Evolutionary conservation across 2,797 vertebrate genomes (phyloP).

Genomic region (Semaprochilodus insignis): DNA sequence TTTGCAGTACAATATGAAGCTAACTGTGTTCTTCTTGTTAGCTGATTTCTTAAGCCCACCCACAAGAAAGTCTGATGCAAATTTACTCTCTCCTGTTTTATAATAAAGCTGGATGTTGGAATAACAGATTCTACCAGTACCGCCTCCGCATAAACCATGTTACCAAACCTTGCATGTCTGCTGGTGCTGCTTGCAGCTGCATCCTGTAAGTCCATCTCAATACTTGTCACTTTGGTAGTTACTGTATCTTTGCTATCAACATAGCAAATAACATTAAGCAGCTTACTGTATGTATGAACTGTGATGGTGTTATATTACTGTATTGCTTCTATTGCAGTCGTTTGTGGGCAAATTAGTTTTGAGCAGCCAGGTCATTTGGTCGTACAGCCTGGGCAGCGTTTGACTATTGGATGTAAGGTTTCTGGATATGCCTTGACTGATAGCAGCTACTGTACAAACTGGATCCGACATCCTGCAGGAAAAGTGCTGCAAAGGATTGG

Average conservation of each 20-base stretch:
- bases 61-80: neutral
- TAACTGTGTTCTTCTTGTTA: no score
- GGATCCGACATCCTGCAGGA: neutral
- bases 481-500: constrained; percentile 5
- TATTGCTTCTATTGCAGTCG: neutral
- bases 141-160: neutral
- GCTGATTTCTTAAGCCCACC: no score
- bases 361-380: neutral
- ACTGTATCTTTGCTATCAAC: neutral
- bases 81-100: neutral
- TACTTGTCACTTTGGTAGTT: neutral
- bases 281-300: neutral
- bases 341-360: neutral
- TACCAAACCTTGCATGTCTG: neutral
- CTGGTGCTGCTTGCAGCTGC: constrained; percentile 6
- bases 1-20: no score
- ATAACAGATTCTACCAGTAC: neutral
- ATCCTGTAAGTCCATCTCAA: neutral
- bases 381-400: neutral
- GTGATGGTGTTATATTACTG: neutral
- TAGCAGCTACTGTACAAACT: constrained; percentile 6
- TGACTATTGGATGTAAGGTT: neutral
- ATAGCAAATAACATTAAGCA: neutral
- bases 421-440: neutral
- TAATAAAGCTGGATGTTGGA: neutral